These are phyloP conservation scores for Plebejus argus DNA, from an alignment of 2,888 invertebrate species.

Conservation along the genomic window DNA sequence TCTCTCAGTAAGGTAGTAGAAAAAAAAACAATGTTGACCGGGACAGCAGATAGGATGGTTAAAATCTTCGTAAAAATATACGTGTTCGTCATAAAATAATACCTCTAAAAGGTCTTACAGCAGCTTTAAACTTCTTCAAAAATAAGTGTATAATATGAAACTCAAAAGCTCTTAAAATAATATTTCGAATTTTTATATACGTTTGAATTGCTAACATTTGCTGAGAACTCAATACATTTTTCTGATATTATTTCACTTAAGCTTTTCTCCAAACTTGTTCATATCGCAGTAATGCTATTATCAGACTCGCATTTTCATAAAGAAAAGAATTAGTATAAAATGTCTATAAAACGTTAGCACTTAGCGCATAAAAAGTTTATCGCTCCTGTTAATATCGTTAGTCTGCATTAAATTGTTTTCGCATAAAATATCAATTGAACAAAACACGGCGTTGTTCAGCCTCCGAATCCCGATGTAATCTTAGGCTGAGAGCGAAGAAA, in stretches of 20 bases:
- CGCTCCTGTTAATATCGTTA: neutral
- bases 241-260: neutral
- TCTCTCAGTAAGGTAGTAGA: no score
- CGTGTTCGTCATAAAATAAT: neutral
- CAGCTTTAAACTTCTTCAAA: neutral
- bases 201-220: neutral
- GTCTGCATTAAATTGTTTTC: constrained; percentile 1
- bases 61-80: neutral
- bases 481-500: neutral
- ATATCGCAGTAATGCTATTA: neutral
- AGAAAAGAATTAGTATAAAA: neutral
- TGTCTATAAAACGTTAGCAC: neutral
- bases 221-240: neutral
- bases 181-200: neutral
- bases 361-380: constrained; percentile 5
- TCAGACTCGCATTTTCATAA: neutral
- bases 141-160: neutral
- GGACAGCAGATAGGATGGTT: no score
- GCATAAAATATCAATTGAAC: constrained; percentile 19
- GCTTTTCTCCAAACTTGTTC: neutral
- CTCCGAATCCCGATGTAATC: neutral
- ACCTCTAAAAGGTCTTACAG: neutral
- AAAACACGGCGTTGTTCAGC: neutral
- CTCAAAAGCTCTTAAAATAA: neutral
- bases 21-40: no score